Evolutionary conservation across 2,888 invertebrate genomes (phyloP).

Genomic region (Didymodactylos carnosus): DNA sequence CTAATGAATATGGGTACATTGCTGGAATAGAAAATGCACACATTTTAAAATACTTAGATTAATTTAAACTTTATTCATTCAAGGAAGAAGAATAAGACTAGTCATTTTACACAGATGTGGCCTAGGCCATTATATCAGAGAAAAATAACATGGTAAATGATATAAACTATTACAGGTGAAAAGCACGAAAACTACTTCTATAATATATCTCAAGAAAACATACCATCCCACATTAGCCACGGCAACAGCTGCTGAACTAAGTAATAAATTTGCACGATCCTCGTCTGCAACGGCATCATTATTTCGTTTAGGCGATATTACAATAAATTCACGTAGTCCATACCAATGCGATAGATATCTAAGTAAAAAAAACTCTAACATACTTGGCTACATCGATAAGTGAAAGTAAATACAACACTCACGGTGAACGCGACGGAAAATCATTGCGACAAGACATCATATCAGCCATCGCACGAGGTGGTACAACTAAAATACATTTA

Average conservation of each 20-base stretch:
- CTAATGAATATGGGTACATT: conserved; percentile 68
- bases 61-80: neutral
- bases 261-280: conserved; percentile 50
- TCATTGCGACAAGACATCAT: conserved; percentile 44
- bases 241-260: conserved; percentile 62
- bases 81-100: too few relatives aligned
- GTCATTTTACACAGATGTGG: too few relatives aligned
- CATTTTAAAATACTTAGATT: neutral
- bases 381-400: neutral
- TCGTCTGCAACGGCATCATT: conserved; percentile 32
- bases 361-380: neutral
- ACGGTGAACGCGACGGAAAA: conserved; percentile 36
- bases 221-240: conserved; percentile 57
- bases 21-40: conserved; percentile 32
- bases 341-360: conserved; percentile 36
- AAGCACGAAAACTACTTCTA: too few relatives aligned
- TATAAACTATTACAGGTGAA: too few relatives aligned
- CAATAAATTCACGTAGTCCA: conserved; percentile 60
- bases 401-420: neutral
- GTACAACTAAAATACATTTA: conserved; percentile 16
- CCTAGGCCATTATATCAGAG: too few relatives aligned
- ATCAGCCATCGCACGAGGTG: conserved; percentile 38
- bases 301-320: conserved; percentile 48
- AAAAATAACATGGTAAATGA: too few relatives aligned
- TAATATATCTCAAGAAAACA: too few relatives aligned